A percentile compares a stretch with the other conserved stretches of the same genome.
Evolutionary conservation across 2,888 invertebrate species (phyloP).

Genomic region (Caenorhabditis angaria): DNA sequence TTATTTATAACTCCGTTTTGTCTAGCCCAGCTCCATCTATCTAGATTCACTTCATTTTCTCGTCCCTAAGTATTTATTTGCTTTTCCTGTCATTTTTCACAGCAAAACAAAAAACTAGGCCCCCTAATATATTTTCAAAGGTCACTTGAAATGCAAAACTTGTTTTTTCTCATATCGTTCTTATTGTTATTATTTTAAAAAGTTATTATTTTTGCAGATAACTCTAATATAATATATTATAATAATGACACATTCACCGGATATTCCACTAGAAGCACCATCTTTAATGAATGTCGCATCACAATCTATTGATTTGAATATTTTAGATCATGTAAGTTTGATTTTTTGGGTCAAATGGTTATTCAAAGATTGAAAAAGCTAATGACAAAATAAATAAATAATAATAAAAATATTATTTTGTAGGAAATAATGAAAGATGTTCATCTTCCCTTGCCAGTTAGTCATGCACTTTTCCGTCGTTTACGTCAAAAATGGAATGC

Average conservation of each 20-base stretch:
- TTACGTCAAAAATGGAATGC: conserved; percentile 41
- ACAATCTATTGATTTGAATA: conserved; percentile 21
- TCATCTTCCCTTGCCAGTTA: conserved; percentile 35
- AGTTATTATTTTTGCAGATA: conserved; percentile 2
- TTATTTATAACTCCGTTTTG: too few relatives aligned
- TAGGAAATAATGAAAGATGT: conserved; percentile 26
- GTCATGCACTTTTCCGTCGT: conserved; percentile 41
- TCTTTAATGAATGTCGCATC: conserved; percentile 48
- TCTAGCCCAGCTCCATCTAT: too few relatives aligned
- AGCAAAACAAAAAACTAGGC: too few relatives aligned
- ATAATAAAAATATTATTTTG: conserved; percentile 8
- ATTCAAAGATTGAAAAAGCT: too few relatives aligned
- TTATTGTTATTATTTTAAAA: not conserved
- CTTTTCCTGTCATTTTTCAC: too few relatives aligned
- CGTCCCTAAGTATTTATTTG: too few relatives aligned
- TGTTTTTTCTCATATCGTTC: not conserved
- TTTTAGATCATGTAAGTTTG: conserved; percentile 8
- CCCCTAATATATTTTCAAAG: too few relatives aligned
- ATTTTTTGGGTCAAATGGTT: conserved; percentile 10
- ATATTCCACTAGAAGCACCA: conserved; percentile 53
- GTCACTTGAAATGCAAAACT: too few relatives aligned
- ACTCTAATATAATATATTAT: not conserved
- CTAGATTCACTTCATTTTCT: too few relatives aligned
- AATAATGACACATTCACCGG: conserved; percentile 38
- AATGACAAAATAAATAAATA: too few relatives aligned